A percentile compares a stretch with the other conserved stretches of the same genome.
Conservation (phyloP, 2,113 vertebrate species). For the Bufo gargarizans region DNA sequence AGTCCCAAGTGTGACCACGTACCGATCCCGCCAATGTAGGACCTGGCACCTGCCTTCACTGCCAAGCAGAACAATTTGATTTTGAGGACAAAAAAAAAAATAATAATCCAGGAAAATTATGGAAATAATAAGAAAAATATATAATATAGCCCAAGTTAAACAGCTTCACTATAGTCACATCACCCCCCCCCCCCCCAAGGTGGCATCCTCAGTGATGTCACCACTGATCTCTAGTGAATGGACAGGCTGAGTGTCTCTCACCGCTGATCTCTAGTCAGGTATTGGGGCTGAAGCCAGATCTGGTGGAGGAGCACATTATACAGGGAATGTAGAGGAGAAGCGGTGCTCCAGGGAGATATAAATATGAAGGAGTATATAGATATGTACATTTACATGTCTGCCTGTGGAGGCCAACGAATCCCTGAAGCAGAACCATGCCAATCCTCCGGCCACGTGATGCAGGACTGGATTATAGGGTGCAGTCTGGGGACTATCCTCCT, state of each 20-base stretch:
- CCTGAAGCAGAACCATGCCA: not conserved
- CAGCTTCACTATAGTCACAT: too few relatives aligned
- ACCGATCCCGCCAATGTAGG: not conserved
- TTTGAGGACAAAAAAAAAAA: not conserved
- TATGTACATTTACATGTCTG: slow-evolving; percentile 8
- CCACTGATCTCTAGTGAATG: not conserved
- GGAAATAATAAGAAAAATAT: too few relatives aligned
- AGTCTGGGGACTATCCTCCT: not conserved
- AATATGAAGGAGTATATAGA: not conserved
- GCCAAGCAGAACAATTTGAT: not conserved
- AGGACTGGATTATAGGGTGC: not conserved
- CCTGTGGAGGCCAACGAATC: not conserved
- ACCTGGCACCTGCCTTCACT: not conserved
- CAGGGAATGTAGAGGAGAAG: not conserved
- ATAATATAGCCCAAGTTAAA: too few relatives aligned
- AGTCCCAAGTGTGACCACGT: not conserved
- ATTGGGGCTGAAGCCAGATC: not conserved
- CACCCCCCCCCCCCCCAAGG: too few relatives aligned
- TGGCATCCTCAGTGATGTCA: too few relatives aligned
- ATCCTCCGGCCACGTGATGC: not conserved
- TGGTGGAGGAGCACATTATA: not conserved
- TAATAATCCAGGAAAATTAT: not conserved
- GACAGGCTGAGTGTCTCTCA: not conserved
- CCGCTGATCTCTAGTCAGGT: too few relatives aligned
- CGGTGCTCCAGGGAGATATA: not conserved